Evolutionary conservation across 2,888 invertebrate species (phyloP).

Genomic region (Amphipoea oculea): DNA sequence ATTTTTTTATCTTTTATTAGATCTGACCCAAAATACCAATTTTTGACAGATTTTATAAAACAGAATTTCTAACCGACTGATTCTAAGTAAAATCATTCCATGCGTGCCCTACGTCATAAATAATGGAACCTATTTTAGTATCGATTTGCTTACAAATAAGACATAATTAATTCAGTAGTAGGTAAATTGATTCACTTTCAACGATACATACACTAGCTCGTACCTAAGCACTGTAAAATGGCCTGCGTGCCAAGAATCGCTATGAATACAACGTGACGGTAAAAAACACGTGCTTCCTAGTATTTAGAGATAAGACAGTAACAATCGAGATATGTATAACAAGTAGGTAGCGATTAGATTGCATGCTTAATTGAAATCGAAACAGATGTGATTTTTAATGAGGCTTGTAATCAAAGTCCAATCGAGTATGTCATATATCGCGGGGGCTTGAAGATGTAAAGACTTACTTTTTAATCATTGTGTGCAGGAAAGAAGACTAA

Average conservation of each 20-base stretch:
- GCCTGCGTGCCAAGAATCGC: conserved; percentile 42
- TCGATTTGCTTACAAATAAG: conserved; percentile 42
- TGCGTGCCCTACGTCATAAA: conserved; percentile 4
- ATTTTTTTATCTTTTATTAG: too few relatives aligned
- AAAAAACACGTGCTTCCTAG: conserved; percentile 51
- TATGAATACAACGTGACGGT: conserved; percentile 48
- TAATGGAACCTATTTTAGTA: conserved; percentile 24
- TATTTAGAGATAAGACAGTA: conserved; percentile 51
- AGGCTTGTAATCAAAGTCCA: conserved; percentile 18
- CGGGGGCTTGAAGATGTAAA: background rate
- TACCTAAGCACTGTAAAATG: conserved; percentile 22
- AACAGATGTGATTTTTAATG: conserved; percentile 22
- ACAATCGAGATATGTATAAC: conserved; percentile 44
- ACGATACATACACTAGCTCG: conserved; percentile 7
- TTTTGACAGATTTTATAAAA: too few relatives aligned
- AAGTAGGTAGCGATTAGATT: conserved; percentile 51
- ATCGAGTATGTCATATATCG: background rate
- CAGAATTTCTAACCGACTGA: background rate
- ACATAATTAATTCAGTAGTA: conserved; percentile 49
- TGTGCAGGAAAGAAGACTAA: too few relatives aligned
- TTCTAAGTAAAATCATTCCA: background rate
- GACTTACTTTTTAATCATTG: background rate
- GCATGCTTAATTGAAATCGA: conserved; percentile 33
- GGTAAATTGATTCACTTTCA: conserved; percentile 48
- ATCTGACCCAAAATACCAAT: background rate